Evolutionary conservation across 2,888 invertebrate genomes (phyloP).

Genomic region (Cataglyphis cursor): DNA sequence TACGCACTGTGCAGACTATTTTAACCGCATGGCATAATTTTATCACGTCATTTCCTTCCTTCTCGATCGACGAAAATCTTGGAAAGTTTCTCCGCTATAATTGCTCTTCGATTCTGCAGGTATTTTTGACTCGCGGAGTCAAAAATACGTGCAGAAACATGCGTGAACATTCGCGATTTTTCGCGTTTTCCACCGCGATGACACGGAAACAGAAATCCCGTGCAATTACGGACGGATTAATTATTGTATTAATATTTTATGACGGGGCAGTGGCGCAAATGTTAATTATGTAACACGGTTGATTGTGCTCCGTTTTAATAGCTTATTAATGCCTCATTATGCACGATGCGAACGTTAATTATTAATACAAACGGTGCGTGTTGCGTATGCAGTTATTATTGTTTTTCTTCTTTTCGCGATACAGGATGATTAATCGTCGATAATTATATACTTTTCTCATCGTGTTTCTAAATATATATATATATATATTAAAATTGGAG

Average conservation of each 20-base stretch:
- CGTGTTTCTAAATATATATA: not conserved
- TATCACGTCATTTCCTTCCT: slow-evolving; percentile 5
- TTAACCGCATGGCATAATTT: slow-evolving; percentile 26
- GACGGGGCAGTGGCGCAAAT: slow-evolving; percentile 27
- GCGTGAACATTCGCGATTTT: not conserved
- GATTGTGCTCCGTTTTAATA: slow-evolving; percentile 52
- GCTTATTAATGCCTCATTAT: slow-evolving; percentile 60
- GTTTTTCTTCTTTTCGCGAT: slow-evolving; percentile 27
- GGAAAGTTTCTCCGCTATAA: not conserved
- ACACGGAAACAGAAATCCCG: slow-evolving; percentile 28
- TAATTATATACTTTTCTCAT: slow-evolving; percentile 27
- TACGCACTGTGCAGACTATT: slow-evolving; percentile 21
- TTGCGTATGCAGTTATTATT: slow-evolving; percentile 35
- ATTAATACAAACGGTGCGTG: slow-evolving; percentile 36
- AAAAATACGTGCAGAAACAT: too few relatives aligned
- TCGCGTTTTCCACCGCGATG: slow-evolving; percentile 9
- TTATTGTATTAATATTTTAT: slow-evolving; percentile 55
- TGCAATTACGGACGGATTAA: slow-evolving; percentile 52
- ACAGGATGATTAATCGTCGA: slow-evolving; percentile 30
- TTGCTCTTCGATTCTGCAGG: not conserved
- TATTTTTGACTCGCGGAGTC: not conserved
- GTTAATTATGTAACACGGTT: slow-evolving; percentile 61
- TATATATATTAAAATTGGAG: slow-evolving; percentile 7
- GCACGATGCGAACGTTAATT: slow-evolving; percentile 36
- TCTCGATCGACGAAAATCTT: not conserved